Conservation (phyloP, 2,113 vertebrate genomes). For the Orthonyx spaldingii region DNA sequence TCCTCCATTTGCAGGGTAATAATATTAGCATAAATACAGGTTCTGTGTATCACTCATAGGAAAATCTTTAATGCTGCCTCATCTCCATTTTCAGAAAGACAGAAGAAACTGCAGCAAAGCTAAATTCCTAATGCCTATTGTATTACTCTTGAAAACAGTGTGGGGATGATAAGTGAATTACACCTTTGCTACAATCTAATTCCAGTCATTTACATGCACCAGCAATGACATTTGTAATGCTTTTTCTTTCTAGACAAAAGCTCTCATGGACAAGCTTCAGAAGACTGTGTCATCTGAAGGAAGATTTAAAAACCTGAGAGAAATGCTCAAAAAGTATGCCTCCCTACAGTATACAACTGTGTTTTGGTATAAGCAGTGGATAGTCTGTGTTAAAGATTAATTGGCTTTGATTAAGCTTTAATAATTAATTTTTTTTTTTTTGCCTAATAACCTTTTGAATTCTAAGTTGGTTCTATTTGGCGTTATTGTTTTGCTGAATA, state of each 20-base stretch:
- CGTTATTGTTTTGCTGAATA: background rate
- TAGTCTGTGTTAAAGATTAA: background rate
- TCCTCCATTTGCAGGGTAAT: background rate
- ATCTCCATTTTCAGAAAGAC: background rate
- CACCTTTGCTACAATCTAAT: background rate
- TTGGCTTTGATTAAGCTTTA: background rate
- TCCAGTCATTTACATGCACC: background rate
- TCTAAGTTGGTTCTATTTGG: background rate
- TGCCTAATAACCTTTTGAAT: background rate
- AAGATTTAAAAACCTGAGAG: slow-evolving; percentile 97
- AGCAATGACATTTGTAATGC: background rate
- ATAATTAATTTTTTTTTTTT: background rate
- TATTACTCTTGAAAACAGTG: background rate
- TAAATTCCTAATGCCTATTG: background rate
- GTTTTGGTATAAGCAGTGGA: background rate
- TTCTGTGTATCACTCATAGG: background rate
- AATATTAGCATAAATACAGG: background rate
- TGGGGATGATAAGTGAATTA: background rate
- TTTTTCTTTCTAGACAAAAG: slow-evolving; percentile 84
- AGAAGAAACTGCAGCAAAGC: background rate
- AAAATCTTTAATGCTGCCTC: background rate
- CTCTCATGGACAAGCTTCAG: slow-evolving; percentile 97
- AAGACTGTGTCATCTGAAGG: slow-evolving; percentile 98
- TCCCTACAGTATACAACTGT: background rate
- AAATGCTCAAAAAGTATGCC: slow-evolving; percentile 96